Evolutionary conservation across 2,797 vertebrate genomes (phyloP).

Genomic region (Spondyliosoma cantharus): DNA sequence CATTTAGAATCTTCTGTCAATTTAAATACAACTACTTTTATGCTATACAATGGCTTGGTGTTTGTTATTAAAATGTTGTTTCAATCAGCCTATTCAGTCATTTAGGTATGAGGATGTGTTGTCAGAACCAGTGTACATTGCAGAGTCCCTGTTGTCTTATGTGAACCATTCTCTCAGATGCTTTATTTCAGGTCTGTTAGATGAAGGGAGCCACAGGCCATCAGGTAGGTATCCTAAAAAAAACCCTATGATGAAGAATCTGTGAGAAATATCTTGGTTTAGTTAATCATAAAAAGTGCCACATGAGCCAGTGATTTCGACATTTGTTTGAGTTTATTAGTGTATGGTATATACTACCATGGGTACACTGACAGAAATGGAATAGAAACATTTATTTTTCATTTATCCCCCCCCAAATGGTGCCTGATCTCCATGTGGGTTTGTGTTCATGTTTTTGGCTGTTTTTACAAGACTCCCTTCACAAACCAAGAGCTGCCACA

Average conservation of each 20-base stretch:
- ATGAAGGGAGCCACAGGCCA: background rate
- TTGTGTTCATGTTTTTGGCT: conserved; percentile 32
- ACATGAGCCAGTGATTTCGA: background rate
- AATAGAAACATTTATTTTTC: background rate
- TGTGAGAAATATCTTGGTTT: background rate
- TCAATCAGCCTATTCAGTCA: no score
- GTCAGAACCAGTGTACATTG: background rate
- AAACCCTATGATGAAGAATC: background rate
- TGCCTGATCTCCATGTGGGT: conserved; percentile 32
- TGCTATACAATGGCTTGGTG: no score
- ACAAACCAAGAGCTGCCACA: conserved; percentile 61
- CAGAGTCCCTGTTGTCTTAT: background rate
- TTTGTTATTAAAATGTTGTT: no score
- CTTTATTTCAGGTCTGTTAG: background rate
- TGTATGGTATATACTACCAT: background rate
- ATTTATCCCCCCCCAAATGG: background rate
- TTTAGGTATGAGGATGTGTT: no score
- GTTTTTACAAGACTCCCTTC: conserved; percentile 47
- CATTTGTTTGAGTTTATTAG: background rate
- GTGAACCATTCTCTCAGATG: background rate
- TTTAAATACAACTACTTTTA: no score
- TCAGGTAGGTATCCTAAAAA: background rate
- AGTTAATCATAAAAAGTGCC: background rate
- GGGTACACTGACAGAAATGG: background rate
- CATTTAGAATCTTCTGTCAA: no score